Evolutionary conservation across 2,888 invertebrate species (phyloP), one percentile per base, ranked within the genome.

Genomic region (Drosophila bunnanda): DNA sequence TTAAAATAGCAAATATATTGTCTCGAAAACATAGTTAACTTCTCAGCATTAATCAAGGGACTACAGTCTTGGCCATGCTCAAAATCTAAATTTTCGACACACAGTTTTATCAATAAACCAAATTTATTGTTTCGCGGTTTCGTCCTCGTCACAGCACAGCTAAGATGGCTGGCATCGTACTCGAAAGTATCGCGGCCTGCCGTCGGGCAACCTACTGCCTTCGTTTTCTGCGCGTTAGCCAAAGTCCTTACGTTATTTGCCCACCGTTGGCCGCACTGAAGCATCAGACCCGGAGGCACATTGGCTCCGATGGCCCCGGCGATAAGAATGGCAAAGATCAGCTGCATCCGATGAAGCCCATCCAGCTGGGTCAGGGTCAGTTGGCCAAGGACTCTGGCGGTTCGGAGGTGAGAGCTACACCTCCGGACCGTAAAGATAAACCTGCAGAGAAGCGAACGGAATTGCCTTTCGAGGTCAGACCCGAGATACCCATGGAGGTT

Each of bases 101-200:
- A 8, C 9, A 43, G 30, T 52, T 15, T 25, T 43, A 22, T 25
- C 20, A 28, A 25, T 20, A 57, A 43, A 22, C 34, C 36, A 48
- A 58, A 75, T 60, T 72, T 39, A 17, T 44, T 32, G 17, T 44
- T 60, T 72, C 39, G 15, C 28, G 41, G 28, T 36, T 38, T n/a
- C 12, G 12, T 15, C 34, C 38, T 30, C 7, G 15, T 22, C 38
- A 9, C 20, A 36, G 9, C n/a, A 38, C 28, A 41, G 32, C 30
- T 15, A 50, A 28, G n/a, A 70, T 71, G 70, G 54, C 70, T 34
- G 64, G 62, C 30, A 62, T 73, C 15, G 7, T 73, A 9, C n/a
- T 72, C 15, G 54, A 55, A 28, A 43, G 73, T 9, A 52, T 73
- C 17, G 64, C 34, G 50, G 28, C 48, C 13, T 75, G 52, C 17